Percentiles rank a stretch among this genome's conserved stretches.
Conservation (phyloP, 2,888 invertebrate species). For the Nysson spinosus region DNA sequence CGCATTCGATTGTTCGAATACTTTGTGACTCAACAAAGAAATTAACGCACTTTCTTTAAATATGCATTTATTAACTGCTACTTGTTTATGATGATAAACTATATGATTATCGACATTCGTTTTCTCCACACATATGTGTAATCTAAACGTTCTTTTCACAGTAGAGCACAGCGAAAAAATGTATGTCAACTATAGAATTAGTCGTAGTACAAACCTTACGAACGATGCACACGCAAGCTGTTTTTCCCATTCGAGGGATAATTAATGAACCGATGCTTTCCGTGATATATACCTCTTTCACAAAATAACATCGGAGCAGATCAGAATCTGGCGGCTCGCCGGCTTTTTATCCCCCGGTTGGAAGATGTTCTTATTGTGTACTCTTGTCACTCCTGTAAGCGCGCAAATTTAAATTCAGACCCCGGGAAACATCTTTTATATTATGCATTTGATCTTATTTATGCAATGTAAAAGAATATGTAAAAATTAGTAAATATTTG, state of each 20-base stretch:
- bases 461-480: no score
- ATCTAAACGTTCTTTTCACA: slow-evolving; percentile 14
- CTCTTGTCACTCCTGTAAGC: slow-evolving; percentile 16
- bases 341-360: slow-evolving; percentile 33
- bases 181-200: slow-evolving; percentile 24
- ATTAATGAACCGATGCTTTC: neutral
- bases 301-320: slow-evolving; percentile 11
- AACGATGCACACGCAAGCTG: neutral
- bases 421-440: no score
- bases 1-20: no score
- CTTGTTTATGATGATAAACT: no score
- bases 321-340: slow-evolving; percentile 21
- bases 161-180: slow-evolving; percentile 36
- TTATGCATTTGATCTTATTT: no score
- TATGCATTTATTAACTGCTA: no score
- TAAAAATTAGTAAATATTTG: no score
- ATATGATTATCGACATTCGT: no score
- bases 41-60: no score
- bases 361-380: slow-evolving; percentile 20
- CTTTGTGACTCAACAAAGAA: no score
- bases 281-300: neutral
- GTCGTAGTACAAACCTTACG: slow-evolving; percentile 28
- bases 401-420: slow-evolving; percentile 30
- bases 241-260: neutral
- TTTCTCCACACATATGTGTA: no score